These are phyloP conservation scores for Oncorhynchus kisutch DNA, from an alignment of 2,113 vertebrate genomes.

Conservation along the genomic window DNA sequence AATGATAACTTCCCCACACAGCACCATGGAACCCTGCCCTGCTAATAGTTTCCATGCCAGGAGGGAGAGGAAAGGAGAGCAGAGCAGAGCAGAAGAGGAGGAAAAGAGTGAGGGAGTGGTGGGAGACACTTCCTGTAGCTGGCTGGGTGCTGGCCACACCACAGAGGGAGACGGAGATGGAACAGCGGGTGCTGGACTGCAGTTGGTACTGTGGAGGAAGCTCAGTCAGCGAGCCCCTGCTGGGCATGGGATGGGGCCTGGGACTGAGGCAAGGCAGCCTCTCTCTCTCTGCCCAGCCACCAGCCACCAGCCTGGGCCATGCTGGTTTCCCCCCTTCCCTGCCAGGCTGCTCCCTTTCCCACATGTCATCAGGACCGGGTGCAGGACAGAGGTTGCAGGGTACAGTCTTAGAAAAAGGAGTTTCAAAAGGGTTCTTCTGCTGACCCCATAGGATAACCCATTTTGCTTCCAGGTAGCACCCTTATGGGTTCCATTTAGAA, in stretches of 20 bases:
- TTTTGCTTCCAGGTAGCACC: too few relatives aligned
- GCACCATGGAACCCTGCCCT: conserved; percentile 59
- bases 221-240: conserved; percentile 9
- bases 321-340: not conserved
- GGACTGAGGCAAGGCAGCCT: conserved; percentile 9
- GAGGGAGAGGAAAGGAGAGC: conserved; percentile 44
- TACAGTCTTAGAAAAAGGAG: too few relatives aligned
- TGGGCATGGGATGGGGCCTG: not conserved
- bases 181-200: conserved; percentile 48
- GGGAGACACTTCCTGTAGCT: conserved; percentile 69
- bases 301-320: not conserved
- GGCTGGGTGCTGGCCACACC: conserved; percentile 53
- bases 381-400: too few relatives aligned
- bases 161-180: conserved; percentile 30
- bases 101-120: conserved; percentile 37
- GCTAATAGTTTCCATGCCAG: conserved; percentile 75
- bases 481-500: too few relatives aligned
- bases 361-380: not conserved
- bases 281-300: not conserved
- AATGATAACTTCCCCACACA: conserved; percentile 57
- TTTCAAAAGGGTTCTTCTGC: too few relatives aligned
- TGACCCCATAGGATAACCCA: too few relatives aligned
- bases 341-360: not conserved
- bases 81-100: conserved; percentile 24
- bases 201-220: conserved; percentile 55